Evolutionary conservation across 2,888 invertebrate genomes (phyloP).

Genomic region (Drosophila monieri): DNA sequence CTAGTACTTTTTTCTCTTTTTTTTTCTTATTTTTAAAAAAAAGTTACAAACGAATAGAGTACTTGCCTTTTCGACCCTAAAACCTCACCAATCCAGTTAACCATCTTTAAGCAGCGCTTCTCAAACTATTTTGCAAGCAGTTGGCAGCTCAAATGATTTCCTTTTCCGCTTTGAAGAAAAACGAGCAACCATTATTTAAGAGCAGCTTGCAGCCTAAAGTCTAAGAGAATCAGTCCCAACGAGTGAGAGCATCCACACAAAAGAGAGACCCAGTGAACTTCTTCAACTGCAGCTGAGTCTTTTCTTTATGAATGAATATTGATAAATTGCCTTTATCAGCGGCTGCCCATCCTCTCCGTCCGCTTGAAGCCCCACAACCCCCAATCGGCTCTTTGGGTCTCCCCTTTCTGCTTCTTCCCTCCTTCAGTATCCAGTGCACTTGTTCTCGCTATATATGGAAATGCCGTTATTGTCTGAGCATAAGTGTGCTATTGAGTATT

Average conservation of each 20-base stretch:
- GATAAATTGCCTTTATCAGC: constrained; percentile 77
- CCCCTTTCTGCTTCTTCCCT: neutral
- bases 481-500: constrained; percentile 4
- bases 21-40: neutral
- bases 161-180: constrained; percentile 61
- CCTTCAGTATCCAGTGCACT: constrained; percentile 11
- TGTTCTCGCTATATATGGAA: constrained; percentile 49
- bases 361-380: neutral
- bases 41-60: neutral
- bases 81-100: constrained; percentile 2
- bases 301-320: constrained; percentile 76
- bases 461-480: constrained; percentile 40
- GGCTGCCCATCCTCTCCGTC: constrained; percentile 16
- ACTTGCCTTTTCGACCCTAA: neutral
- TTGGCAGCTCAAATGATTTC: constrained; percentile 60
- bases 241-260: too few relatives aligned
- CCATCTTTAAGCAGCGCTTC: constrained; percentile 3
- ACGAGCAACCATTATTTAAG: constrained; percentile 6
- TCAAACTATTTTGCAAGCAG: constrained; percentile 51
- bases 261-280: constrained; percentile 15
- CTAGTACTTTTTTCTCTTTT: neutral
- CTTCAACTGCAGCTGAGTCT: constrained; percentile 34
- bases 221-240: constrained; percentile 30
- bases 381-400: neutral
- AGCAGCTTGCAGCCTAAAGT: constrained; percentile 16